phyloP scores from a whole-genome alignment of 2,113 vertebrate species.

The cat (Felis catus) region F.catus_Fca126_mat1.0 CM031421.1:89099001-89099500 shows the following conservation, averaged over 20 bases:
- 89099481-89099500: not conserved
- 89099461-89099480: not conserved
- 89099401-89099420: not conserved
- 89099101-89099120: not conserved
- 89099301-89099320: not conserved
- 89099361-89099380: not conserved
- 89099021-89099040: not conserved
- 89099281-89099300: not conserved
- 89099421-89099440: not conserved
- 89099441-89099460: constrained; percentile 20
- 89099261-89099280: not conserved
- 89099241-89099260: not conserved
- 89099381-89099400: not conserved
- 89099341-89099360: not conserved
- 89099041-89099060: not conserved
- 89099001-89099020: not conserved
- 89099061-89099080: constrained; percentile 15
- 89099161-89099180: not conserved
- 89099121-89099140: not conserved
- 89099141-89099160: not conserved
- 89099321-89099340: not conserved
- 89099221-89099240: not conserved
- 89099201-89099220: not conserved
- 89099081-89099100: not conserved
- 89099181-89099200: not conserved